Base-by-base conservation (phyloP, 2,888 invertebrate species). In the Caenorhabditis sp. region DNA sequence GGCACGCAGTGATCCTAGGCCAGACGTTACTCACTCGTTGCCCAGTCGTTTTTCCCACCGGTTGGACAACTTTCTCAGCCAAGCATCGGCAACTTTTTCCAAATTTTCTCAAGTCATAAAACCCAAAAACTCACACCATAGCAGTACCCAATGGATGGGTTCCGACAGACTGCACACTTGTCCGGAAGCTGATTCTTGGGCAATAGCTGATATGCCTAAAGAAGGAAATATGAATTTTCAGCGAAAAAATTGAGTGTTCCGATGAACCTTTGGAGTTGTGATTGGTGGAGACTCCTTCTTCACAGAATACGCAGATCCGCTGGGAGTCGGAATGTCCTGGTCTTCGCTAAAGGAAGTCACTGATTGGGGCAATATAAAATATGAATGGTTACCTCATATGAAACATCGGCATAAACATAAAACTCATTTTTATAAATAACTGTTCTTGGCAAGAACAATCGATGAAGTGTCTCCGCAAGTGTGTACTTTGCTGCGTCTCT, bases 121-220 rank as follows among this genome's bases (percentile, higher is more conserved):
- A 28, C 11, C 18, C 18, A 9, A 32, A 32, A 32, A 32, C 64
- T 55, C 15, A 78, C 83, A 80, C 81, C 77, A 37, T 84, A 86
- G 51, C 84, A 83, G 44, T 84, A 86, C n/a, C 86, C 86, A 24
- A 83, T 82, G 0, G 86, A 81, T 3, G 58, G 44, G 28, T 81
- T 80, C 35, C 82, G 79, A 53, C 86, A 86, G 11, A 86, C 83
- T 8, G 71, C 74, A 47, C 86, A 86, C 8, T 60, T 64, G 2
- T 74, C 70, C 3, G 84, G 86, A 40, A 83, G 81, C n/a, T 71
- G 62, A 20, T 71, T 71, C 37, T 62, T 53, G 11, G 62, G 24
- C 1, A 72, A 64, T 5, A 72, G 64, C 64, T 72, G 64, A 13
- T 72, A 72, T 0, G 72, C 40, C 50, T 71, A n/a, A n/a, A n/a